Percentiles rank a stretch among this genome's conserved stretches.
phyloP scores from a whole-genome alignment of 2,797 vertebrate genomes.

The Malacoctenus gilli region DNA sequence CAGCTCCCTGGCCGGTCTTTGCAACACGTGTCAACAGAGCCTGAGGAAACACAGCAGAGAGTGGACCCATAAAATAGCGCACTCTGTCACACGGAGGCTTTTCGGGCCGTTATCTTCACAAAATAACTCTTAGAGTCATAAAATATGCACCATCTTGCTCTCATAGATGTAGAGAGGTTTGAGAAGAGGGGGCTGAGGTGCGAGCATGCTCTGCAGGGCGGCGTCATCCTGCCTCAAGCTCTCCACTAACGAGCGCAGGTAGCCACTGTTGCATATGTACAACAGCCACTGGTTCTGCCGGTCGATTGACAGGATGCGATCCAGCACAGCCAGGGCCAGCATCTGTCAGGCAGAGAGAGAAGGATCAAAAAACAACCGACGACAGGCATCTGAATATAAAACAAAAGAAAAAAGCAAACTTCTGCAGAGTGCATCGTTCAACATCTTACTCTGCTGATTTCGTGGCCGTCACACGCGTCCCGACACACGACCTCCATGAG shows the following conservation, averaged over 20 bases:
- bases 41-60: constrained; percentile 68
- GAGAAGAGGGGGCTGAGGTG: constrained; percentile 92
- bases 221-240: constrained; percentile 91
- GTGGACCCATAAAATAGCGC: background rate
- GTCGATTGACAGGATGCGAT: constrained; percentile 94
- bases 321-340: constrained; percentile 94
- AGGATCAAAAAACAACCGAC: too few species aligned
- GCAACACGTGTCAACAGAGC: constrained; percentile 95
- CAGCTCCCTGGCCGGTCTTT: constrained; percentile 89
- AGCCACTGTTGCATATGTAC: constrained; percentile 94
- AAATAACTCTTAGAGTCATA: too few species aligned
- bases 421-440: too few species aligned
- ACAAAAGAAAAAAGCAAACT: background rate
- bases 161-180: constrained; percentile 97
- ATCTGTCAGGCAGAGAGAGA: constrained; percentile 79
- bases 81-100: background rate
- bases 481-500: constrained; percentile 98
- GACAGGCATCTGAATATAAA: background rate
- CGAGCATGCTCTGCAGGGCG: constrained; percentile 90
- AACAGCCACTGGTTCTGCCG: constrained; percentile 95
- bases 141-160: constrained; percentile 95
- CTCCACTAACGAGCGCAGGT: constrained; percentile 94
- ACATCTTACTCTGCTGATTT: constrained; percentile 92
- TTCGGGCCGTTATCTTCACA: too few species aligned
- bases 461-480: constrained; percentile 96